A percentile compares a stretch with the other conserved stretches of the same genome.
Evolutionary conservation across 2,113 vertebrate genomes (phyloP).

Genomic region (Clarias macrocephalus): DNA sequence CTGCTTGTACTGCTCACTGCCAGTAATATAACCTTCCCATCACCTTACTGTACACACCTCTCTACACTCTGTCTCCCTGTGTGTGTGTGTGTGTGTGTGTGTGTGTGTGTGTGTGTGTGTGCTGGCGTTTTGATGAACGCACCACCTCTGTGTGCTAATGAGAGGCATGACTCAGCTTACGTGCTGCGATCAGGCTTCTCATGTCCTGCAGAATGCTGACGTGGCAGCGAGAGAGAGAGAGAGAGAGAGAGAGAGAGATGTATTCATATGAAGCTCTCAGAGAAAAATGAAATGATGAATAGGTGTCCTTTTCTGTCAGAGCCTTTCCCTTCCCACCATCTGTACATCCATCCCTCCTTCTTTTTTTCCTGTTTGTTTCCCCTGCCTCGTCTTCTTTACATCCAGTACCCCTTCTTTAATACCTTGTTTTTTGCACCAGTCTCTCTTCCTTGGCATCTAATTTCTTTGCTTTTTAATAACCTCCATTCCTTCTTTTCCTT

Average conservation of each 20-base stretch:
- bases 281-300: conserved; percentile 34
- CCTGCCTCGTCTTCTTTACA: not conserved
- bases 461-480: not conserved
- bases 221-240: not conserved
- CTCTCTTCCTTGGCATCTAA: not conserved
- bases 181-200: conserved; percentile 29
- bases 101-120: conserved; percentile 15
- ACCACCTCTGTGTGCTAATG: conserved; percentile 39
- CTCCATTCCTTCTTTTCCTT: not conserved
- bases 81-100: conserved; percentile 6
- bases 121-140: not conserved
- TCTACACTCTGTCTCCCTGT: not conserved
- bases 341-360: not conserved
- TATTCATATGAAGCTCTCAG: conserved; percentile 16
- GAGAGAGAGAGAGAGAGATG: not conserved
- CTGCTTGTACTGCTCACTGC: conserved; percentile 2
- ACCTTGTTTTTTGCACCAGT: not conserved
- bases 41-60: conserved; percentile 32
- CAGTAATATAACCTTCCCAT: conserved; percentile 35
- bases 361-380: not conserved
- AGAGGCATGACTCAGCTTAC: conserved; percentile 51
- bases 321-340: not conserved
- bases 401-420: not conserved
- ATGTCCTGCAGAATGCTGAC: conserved; percentile 30
- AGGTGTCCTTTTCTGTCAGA: conserved; percentile 33